A percentile compares a stretch with the other conserved stretches of the same genome.
Conservation (phyloP, 2,888 invertebrate species). For the Steromphala cineraria region DNA sequence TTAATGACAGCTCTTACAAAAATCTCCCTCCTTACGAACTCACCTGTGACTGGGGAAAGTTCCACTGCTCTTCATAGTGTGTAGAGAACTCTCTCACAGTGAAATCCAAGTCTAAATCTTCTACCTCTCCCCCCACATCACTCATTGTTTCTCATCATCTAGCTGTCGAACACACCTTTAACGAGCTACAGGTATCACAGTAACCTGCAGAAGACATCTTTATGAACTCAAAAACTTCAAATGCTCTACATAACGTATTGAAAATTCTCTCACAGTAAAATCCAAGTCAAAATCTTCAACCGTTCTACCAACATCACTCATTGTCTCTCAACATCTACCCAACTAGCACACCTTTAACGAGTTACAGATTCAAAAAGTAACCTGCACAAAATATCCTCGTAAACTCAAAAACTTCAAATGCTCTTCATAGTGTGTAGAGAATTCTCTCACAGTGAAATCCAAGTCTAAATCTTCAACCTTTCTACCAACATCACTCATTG, state of each 20-base stretch:
- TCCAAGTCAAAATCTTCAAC: slow-evolving; percentile 16
- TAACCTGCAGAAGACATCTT: neutral
- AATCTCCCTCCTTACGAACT: slow-evolving; percentile 38
- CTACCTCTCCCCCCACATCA: neutral
- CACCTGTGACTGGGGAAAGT: neutral
- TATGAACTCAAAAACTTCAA: no score
- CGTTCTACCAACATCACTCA: no score
- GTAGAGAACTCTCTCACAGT: slow-evolving; percentile 3
- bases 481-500: neutral
- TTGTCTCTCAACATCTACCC: no score
- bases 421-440: neutral
- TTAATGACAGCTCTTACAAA: no score
- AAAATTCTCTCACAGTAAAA: no score
- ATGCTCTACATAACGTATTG: no score
- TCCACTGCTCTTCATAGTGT: neutral
- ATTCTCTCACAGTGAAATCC: slow-evolving; percentile 18
- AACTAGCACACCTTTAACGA: no score
- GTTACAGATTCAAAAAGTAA: neutral
- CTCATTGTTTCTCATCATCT: neutral
- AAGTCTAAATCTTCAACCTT: slow-evolving; percentile 16
- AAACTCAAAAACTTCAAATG: no score
- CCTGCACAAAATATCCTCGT: no score
- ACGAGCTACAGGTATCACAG: neutral
- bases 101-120: slow-evolving; percentile 21
- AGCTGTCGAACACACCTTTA: neutral